These are phyloP conservation scores for Oreochromis spilurus DNA, from an alignment of 2,113 vertebrate species.

Conservation along the genomic window DNA sequence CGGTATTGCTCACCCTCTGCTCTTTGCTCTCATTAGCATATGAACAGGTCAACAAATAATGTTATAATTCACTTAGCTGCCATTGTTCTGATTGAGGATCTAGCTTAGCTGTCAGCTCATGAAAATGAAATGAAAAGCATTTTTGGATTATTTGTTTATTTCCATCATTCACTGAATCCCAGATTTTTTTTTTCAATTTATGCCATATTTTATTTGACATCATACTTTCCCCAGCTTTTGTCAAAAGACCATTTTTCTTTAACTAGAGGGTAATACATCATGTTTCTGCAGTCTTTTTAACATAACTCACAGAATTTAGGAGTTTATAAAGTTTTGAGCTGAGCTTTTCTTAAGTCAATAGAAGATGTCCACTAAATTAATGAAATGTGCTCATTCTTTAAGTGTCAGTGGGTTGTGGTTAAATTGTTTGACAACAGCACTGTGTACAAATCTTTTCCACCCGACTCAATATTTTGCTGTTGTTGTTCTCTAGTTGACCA, in stretches of 20 bases:
- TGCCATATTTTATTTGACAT: not conserved
- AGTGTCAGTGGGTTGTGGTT: not conserved
- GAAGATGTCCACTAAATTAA: not conserved
- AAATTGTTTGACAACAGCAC: not conserved
- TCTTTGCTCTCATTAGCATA: conserved; percentile 35
- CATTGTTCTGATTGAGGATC: not conserved
- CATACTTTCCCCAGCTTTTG: not conserved
- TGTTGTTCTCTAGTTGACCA: conserved; percentile 72
- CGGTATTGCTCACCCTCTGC: conserved; percentile 14
- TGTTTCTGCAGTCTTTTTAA: not conserved
- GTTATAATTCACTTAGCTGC: not conserved
- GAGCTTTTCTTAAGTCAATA: not conserved
- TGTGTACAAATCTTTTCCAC: not conserved
- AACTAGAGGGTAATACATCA: not conserved
- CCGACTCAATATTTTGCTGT: conserved; percentile 21
- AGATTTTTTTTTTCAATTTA: not conserved
- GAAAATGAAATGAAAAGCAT: not conserved
- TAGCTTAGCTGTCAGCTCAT: not conserved
- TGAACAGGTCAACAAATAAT: not conserved
- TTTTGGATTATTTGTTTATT: not conserved
- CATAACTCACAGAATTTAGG: not conserved
- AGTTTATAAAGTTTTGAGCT: not conserved
- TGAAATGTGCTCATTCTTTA: not conserved
- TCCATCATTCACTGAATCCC: not conserved
- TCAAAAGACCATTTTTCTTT: not conserved